These are phyloP conservation scores for Drosophila kepulauana DNA, from an alignment of 1,140 invertebrate genomes.

Conservation along the genomic window DNA sequence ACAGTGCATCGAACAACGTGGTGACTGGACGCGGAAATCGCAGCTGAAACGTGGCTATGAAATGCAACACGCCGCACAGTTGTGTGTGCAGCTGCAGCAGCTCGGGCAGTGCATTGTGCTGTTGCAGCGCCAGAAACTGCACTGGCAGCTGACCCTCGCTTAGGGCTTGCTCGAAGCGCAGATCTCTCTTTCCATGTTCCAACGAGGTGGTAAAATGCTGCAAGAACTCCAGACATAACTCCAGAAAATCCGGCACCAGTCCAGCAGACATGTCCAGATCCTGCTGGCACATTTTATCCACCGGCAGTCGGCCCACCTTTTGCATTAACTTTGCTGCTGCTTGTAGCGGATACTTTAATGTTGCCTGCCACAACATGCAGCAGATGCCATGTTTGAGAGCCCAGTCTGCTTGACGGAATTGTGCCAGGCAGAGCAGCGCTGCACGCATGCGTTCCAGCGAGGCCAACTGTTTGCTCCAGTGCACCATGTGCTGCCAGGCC, in stretches of 20 bases:
- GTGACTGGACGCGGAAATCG: conserved; percentile 90
- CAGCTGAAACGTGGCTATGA: conserved; percentile 92
- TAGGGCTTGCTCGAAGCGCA: conserved; percentile 90
- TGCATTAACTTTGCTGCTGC: conserved; percentile 92
- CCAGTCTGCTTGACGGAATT: conserved; percentile 86
- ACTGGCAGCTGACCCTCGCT: conserved; percentile 89
- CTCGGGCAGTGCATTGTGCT: conserved; percentile 90
- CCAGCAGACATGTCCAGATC: conserved; percentile 91
- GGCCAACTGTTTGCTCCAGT: conserved; percentile 93
- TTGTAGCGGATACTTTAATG: conserved; percentile 91
- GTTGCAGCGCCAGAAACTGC: conserved; percentile 91
- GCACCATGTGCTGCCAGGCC: conserved; percentile 94
- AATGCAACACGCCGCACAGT: conserved; percentile 90
- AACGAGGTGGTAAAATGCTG: conserved; percentile 87
- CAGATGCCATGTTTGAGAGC: conserved; percentile 90
- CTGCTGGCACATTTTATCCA: conserved; percentile 92
- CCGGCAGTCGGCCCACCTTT: conserved; percentile 94
- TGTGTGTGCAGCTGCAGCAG: conserved; percentile 92
- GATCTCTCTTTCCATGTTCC: conserved; percentile 85
- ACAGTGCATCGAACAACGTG: conserved; percentile 90
- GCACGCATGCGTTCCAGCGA: conserved; percentile 88
- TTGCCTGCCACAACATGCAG: conserved; percentile 94
- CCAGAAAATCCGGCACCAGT: conserved; percentile 89
- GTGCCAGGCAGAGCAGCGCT: conserved; percentile 87
- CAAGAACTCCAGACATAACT: conserved; percentile 90